Base-by-base conservation (phyloP, 2,113 vertebrate species). In the Lagopus leucura region DNA sequence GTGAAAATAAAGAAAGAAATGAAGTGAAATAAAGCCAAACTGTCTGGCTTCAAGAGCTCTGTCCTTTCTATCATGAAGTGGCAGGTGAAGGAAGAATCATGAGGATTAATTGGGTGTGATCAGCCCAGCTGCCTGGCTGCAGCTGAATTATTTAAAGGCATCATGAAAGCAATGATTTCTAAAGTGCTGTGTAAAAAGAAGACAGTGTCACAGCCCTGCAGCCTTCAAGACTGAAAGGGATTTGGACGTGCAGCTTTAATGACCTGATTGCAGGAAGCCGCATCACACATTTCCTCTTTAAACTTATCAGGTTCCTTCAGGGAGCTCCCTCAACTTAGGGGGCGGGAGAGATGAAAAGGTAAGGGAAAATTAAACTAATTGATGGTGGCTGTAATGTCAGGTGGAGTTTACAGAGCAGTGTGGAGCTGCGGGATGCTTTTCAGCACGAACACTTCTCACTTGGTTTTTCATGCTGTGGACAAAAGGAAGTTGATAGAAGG, bases 31-130 rank as follows among this genome's bases (percentile, higher is more conserved):
- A 60, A 88, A 92, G 40, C 50, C 13, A 45, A 7, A 54, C 34
- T 66, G 16, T 47, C 40, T 88, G 38, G 10, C n/a, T 77, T 83
- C 14, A 42, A 55, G 58, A 19, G 25, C 48, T 71, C 13, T 52
- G 45, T 85, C 25, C 58, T 91, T 83, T 74, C 28, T 38, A 1
- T 76, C 54, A 15, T 74, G 7, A 77, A 88, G 50, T 64, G 69
- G 25, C 38, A 67, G 85, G 64, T 73, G 45, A 90, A 71, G 60
- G 82, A 91, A 76, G 28, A 70, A 57, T 48, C 63, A 27, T 79
- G 12, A 45, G 45, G 65, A 83, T 91, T 73, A 94, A 83, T 66
- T 81, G 76, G 32, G 72, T 93, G 76, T 57, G 88, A 94, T 93
- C 42, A 20, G 15, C 32, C 82, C 77, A 45, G 10, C 40, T 82